Evolutionary conservation across 2,113 vertebrate species (phyloP).

Genomic region (mouse (Mus musculus)): GRCm39 chrX:152140501-152141000

Average conservation of each 20-base stretch:
- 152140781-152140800: constrained; percentile 20
- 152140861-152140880: neutral
- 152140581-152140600: neutral
- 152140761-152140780: constrained; percentile 19
- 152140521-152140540: neutral
- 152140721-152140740: constrained; percentile 14
- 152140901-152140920: neutral
- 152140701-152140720: neutral
- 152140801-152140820: neutral
- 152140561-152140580: neutral
- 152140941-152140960: constrained; percentile 6
- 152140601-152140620: neutral
- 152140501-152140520: neutral
- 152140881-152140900: neutral
- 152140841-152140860: neutral
- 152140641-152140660: neutral
- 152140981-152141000: neutral
- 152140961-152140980: constrained; percentile 53
- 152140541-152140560: neutral
- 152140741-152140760: constrained; percentile 10
- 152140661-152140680: constrained; percentile 24
- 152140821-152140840: neutral
- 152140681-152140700: constrained; percentile 33
- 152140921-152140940: constrained; percentile 31
- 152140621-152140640: neutral